A percentile compares a stretch with the other conserved stretches of the same genome.
These are phyloP conservation scores for Drosophila nr. fundita DNA, from an alignment of 2,888 invertebrate species.

Conservation along the genomic window DNA sequence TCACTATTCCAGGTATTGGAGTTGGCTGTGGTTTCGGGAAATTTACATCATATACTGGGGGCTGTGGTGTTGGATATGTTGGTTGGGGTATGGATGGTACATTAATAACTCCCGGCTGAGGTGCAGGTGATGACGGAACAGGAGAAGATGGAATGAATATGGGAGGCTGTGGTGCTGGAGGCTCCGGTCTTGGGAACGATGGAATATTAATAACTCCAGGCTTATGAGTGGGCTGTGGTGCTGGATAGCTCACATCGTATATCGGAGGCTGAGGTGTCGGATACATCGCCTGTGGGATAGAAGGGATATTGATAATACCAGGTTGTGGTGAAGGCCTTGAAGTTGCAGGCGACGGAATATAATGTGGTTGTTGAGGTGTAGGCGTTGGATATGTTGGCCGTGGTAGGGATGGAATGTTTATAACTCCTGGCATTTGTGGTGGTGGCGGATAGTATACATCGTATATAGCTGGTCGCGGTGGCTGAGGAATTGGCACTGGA, in stretches of 20 bases:
- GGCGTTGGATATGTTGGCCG: conserved; percentile 26
- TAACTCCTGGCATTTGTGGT: conserved; percentile 66
- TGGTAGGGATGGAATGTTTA: conserved; percentile 55
- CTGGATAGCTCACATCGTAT: conserved; percentile 57
- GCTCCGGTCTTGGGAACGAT: conserved; percentile 15
- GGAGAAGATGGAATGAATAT: conserved; percentile 15
- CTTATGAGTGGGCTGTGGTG: conserved; percentile 10
- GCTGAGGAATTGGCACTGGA: conserved; percentile 19
- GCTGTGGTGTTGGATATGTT: conserved; percentile 20
- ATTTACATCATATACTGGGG: conserved; percentile 8
- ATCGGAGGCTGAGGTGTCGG: conserved; percentile 27
- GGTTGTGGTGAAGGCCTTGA: conserved; percentile 24
- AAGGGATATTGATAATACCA: conserved; percentile 47
- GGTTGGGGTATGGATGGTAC: conserved; percentile 37
- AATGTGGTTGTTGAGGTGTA: conserved; percentile 25
- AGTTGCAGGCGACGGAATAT: conserved; percentile 23
- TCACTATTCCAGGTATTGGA: conserved; percentile 33
- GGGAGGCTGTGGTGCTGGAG: conserved; percentile 20
- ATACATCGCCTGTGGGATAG: conserved; percentile 19
- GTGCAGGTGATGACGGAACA: conserved; percentile 8
- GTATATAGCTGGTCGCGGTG: conserved; percentile 40
- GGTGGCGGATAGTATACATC: conserved; percentile 56
- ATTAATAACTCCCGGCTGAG: conserved; percentile 31
- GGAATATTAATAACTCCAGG: conserved; percentile 47
- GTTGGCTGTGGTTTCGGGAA: conserved; percentile 38